Conservation (phyloP, 2,888 invertebrate species). For the Microctonus hyperodae region DNA sequence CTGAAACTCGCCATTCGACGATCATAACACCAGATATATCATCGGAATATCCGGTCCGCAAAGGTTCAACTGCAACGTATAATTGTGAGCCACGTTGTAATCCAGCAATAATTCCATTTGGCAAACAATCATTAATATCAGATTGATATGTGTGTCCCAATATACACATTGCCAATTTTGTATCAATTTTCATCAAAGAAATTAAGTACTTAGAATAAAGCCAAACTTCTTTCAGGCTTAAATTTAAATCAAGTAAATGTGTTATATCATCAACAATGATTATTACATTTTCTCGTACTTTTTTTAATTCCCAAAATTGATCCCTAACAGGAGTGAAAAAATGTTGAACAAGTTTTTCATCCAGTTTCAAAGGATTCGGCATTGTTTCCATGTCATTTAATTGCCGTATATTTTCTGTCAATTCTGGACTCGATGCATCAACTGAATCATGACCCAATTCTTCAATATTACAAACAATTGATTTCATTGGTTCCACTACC, state of each 20-base stretch:
- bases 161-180: constrained; percentile 50
- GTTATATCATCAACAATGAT: constrained; percentile 77
- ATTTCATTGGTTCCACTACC: constrained; percentile 66
- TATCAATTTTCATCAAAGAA: constrained; percentile 48
- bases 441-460: constrained; percentile 63
- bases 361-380: constrained; percentile 48
- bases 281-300: constrained; percentile 63
- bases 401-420: constrained; percentile 43
- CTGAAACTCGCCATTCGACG: constrained; percentile 62
- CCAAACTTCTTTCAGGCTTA: constrained; percentile 66
- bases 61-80: constrained; percentile 69
- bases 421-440: constrained; percentile 60
- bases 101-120: constrained; percentile 67
- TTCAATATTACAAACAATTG: constrained; percentile 48
- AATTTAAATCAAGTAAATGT: constrained; percentile 73
- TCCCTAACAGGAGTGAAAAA: constrained; percentile 62
- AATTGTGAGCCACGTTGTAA: constrained; percentile 72
- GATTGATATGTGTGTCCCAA: constrained; percentile 58
- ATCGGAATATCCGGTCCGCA: constrained; percentile 76
- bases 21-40: constrained; percentile 76
- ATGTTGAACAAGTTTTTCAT: constrained; percentile 61
- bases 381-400: constrained; percentile 34
- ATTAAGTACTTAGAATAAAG: constrained; percentile 49
- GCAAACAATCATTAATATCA: constrained; percentile 64
- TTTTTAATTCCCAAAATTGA: constrained; percentile 59